These are phyloP conservation scores for Dinoponera quadriceps DNA, from an alignment of 1,140 invertebrate species.

Conservation along the genomic window DNA sequence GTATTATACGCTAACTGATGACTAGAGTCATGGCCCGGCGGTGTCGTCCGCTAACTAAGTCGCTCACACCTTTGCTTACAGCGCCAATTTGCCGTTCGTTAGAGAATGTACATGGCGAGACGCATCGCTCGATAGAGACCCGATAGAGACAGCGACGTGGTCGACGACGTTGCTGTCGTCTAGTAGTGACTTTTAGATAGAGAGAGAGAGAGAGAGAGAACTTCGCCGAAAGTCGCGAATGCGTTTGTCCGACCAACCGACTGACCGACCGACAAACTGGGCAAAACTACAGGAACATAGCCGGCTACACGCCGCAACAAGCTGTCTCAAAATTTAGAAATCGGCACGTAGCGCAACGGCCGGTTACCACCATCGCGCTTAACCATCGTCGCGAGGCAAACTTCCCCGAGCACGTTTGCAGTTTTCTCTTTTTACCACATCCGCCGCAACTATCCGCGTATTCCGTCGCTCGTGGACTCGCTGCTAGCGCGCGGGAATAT, in stretches of 20 bases:
- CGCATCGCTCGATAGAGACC: constrained; percentile 39
- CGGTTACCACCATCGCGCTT: neutral
- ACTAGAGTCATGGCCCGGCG: neutral
- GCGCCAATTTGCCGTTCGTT: constrained; percentile 48
- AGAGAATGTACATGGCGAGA: constrained; percentile 50
- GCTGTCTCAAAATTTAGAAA: constrained; percentile 47
- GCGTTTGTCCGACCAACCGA: neutral
- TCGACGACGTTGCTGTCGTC: no score
- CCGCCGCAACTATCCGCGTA: neutral
- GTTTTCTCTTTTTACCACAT: constrained; percentile 19
- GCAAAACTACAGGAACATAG: constrained; percentile 32
- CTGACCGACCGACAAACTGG: constrained; percentile 1
- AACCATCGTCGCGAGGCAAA: constrained; percentile 4
- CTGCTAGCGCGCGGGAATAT: constrained; percentile 9
- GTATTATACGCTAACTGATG: neutral
- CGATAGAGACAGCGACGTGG: neutral
- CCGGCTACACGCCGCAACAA: constrained; percentile 3
- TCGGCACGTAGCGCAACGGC: constrained; percentile 27
- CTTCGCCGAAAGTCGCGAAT: constrained; percentile 47
- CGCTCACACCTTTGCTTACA: constrained; percentile 6
- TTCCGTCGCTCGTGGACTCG: neutral
- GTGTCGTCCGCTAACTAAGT: neutral
- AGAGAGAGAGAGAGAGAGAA: neutral
- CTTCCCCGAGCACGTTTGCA: constrained; percentile 15
- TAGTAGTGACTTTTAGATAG: neutral